Conservation (phyloP, 2,888 invertebrate species). For the Epirrhoe tristata region DNA sequence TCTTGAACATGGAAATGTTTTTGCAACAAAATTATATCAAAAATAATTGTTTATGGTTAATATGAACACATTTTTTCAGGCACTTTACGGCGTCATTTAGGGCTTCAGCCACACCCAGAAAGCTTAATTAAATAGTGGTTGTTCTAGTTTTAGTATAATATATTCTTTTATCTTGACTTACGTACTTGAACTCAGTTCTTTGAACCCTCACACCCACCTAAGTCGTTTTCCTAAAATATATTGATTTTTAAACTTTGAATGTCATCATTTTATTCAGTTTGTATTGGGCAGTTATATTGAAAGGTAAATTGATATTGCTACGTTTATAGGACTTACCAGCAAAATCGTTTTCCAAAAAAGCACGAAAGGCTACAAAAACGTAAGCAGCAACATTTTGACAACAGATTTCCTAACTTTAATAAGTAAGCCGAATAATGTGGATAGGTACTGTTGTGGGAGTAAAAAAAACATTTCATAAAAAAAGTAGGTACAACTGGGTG, state of each 20-base stretch:
- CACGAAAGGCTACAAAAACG: not conserved
- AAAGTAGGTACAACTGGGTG: not conserved
- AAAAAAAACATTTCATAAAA: not conserved
- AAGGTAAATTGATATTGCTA: slow-evolving; percentile 11
- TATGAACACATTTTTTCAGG: no score
- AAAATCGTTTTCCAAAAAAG: not conserved
- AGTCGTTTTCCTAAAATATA: slow-evolving; percentile 45
- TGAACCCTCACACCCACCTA: slow-evolving; percentile 50
- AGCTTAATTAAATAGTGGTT: no score
- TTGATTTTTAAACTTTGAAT: slow-evolving; percentile 19
- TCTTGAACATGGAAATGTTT: no score
- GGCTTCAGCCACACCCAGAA: no score
- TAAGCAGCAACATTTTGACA: not conserved
- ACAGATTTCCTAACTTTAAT: no score
- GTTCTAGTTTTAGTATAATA: no score
- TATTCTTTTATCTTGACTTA: no score
- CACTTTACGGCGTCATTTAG: no score
- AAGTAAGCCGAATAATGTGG: no score
- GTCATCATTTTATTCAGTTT: not conserved
- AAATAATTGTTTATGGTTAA: no score
- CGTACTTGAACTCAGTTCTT: not conserved
- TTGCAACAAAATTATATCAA: no score
- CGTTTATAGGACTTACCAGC: not conserved
- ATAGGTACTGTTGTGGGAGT: not conserved
- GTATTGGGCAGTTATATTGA: slow-evolving; percentile 1